Evolutionary conservation across 2,113 vertebrate genomes (phyloP).

Genomic region (Perca flavescens): DNA sequence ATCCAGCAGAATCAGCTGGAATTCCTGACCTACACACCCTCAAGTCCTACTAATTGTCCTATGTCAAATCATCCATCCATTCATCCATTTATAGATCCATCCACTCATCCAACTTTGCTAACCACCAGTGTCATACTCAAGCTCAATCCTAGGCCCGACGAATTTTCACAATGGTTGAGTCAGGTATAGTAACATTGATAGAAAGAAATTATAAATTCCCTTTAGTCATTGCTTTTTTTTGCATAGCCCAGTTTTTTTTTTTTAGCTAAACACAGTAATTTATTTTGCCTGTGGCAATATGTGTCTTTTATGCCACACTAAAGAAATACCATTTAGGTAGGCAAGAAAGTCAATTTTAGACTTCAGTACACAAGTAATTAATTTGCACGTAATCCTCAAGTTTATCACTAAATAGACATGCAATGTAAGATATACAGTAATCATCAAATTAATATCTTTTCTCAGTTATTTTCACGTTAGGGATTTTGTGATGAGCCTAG

Average conservation of each 20-base stretch:
- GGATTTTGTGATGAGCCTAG: not conserved
- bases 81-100: conserved; percentile 24
- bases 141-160: conserved; percentile 1
- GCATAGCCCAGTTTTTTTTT: not conserved
- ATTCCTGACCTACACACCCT: conserved; percentile 35
- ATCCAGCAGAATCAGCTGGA: conserved; percentile 43
- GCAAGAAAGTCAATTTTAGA: not conserved
- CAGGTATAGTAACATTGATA: conserved; percentile 4
- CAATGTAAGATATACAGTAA: not conserved
- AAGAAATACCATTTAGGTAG: not conserved
- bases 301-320: not conserved
- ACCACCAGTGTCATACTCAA: conserved; percentile 18
- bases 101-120: conserved; percentile 35
- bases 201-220: not conserved
- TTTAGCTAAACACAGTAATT: conserved; percentile 3
- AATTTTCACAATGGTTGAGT: not conserved
- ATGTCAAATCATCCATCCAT: conserved; percentile 59
- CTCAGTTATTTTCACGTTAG: not conserved
- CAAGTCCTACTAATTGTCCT: conserved; percentile 66
- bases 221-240: not conserved
- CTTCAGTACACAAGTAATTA: not conserved
- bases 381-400: not conserved
- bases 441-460: too few species aligned
- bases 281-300: conserved; percentile 3
- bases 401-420: not conserved